Conservation (phyloP, 2,888 invertebrate species). For the Pinctada fucata region DNA sequence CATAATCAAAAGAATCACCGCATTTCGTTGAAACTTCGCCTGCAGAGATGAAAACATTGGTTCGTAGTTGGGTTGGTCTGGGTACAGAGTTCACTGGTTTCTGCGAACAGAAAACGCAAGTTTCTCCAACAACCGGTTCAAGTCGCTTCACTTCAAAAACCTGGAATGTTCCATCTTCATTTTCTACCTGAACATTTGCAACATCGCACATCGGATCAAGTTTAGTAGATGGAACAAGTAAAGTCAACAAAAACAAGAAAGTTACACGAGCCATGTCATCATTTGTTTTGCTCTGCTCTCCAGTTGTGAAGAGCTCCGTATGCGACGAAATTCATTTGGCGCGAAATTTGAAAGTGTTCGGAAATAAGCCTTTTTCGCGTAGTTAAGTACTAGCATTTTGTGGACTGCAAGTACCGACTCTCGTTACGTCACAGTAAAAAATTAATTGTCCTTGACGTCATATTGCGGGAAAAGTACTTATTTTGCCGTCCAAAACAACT, state of each 20-base stretch:
- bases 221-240: slow-evolving; percentile 20
- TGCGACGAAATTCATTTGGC: no score
- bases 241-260: slow-evolving; percentile 24
- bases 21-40: slow-evolving; percentile 63
- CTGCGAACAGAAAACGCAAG: slow-evolving; percentile 55
- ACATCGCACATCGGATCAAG: slow-evolving; percentile 45
- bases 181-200: slow-evolving; percentile 67
- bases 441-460: no score
- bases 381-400: no score
- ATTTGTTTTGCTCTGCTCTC: slow-evolving; percentile 40
- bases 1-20: slow-evolving; percentile 42
- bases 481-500: no score
- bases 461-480: no score
- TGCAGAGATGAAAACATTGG: slow-evolving; percentile 59
- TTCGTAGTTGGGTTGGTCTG: slow-evolving; percentile 52
- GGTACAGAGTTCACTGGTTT: slow-evolving; percentile 54
- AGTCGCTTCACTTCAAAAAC: slow-evolving; percentile 65
- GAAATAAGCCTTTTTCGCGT: no score
- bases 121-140: slow-evolving; percentile 56
- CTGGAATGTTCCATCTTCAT: slow-evolving; percentile 66
- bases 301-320: slow-evolving; percentile 35
- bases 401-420: no score
- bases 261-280: slow-evolving; percentile 56
- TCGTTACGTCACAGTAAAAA: no score
- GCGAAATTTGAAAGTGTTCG: no score